Conservation (phyloP, 2,888 invertebrate species). For the Meganola albula region DNA sequence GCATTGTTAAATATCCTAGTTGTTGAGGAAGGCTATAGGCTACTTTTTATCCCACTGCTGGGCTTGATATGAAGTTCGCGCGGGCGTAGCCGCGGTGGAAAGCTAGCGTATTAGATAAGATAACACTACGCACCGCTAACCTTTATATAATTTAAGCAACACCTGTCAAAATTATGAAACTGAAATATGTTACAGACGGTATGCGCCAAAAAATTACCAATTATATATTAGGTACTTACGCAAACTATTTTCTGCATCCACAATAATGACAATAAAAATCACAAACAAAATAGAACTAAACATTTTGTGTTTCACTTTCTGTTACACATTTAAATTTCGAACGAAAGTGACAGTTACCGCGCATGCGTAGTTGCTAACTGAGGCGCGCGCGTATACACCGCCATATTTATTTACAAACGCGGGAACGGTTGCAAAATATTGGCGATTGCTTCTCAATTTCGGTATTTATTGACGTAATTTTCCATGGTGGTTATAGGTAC, state of each 20-base stretch:
- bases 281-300: constrained; percentile 28
- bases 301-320: constrained; percentile 28
- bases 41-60: too few relatives aligned
- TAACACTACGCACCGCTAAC: too few relatives aligned
- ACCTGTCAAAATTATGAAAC: too few relatives aligned
- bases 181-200: too few relatives aligned
- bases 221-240: too few relatives aligned
- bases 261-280: constrained; percentile 28
- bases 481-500: constrained; percentile 20
- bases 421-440: constrained; percentile 24
- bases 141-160: too few relatives aligned
- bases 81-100: too few relatives aligned
- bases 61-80: too few relatives aligned
- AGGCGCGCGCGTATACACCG: constrained; percentile 31
- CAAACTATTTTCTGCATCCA: constrained; percentile 30
- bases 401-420: constrained; percentile 33
- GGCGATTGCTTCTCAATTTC: constrained; percentile 26
- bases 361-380: constrained; percentile 27
- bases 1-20: too few relatives aligned
- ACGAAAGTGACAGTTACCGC: constrained; percentile 26
- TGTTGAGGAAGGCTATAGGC: too few relatives aligned
- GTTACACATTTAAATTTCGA: constrained; percentile 21
- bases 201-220: too few relatives aligned
- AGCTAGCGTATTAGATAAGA: too few relatives aligned
- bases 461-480: constrained; percentile 22